Base-by-base conservation (phyloP, 2,888 invertebrate genomes). In the Sipha maydis region DNA sequence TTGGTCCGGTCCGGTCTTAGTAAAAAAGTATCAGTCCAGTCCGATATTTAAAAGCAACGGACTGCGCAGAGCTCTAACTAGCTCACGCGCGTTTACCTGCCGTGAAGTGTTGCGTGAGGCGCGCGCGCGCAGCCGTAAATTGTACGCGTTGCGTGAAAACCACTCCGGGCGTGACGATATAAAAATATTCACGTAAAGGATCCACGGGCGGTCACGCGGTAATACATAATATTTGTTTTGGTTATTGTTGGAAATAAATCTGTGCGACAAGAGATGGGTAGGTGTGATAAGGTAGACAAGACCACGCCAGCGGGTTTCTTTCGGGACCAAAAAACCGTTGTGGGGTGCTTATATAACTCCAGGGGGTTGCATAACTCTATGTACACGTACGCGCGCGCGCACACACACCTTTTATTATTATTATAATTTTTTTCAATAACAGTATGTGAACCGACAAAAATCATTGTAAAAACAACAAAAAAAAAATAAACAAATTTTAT, bases 211-310 rank as follows among this genome's bases (percentile, higher is more conserved):
- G 69, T 21, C 71, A 54, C 28, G 7, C 28, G 7, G 21, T 25
- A 54, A 61, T 54, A 31, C 11, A 25, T 67, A 31, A 31, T 85
- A 77, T 85, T 85, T 77, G 85, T 79, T 56, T 79, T 31, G 48
- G 56, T 79, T 86, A 78, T 86, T 79, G 85, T 79, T 54, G n/a
- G 34, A 34, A 21, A 83, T 73, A 83, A 83, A 83, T 71, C 71
- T 71, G 76, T 77, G 67, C 38, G 38, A 41, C n/a, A 11, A 21
- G 41, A 54, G 85, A 86, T 79, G 79, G 85, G 31, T 79, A 54
- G 54, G 34, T 56, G 85, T 25, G 85, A 86, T 86, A 86, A 11
- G 28, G 48, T 48, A 31, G 17, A 71, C 14, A 69, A 34, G 79
- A 71, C 48, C 48, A 14, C 34, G 21, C n/a, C 3, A 80, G 61